phyloP scores from a whole-genome alignment of 2,113 vertebrate species.

The Heterotilapia buettikoferi region DNA sequence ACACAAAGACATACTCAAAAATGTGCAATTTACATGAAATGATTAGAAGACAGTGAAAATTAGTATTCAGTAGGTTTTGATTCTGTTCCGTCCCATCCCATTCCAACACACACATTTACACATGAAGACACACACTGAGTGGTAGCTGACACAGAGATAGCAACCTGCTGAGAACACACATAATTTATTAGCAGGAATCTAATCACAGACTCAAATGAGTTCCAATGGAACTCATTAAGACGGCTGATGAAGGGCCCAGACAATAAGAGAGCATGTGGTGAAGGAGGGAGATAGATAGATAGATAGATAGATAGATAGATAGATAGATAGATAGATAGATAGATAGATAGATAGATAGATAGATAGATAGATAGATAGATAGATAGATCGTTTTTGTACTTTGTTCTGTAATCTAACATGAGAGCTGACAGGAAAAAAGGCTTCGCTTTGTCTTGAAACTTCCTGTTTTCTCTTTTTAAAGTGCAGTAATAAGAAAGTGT shows the following conservation, averaged over 20 bases:
- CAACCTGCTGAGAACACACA: constrained; percentile 64
- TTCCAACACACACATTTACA: background rate
- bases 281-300: background rate
- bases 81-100: background rate
- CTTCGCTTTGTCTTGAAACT: constrained; percentile 14
- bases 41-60: background rate
- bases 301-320: background rate
- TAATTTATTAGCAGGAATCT: constrained; percentile 66
- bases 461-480: constrained; percentile 5
- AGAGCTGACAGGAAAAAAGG: background rate
- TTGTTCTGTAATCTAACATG: background rate
- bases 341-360: background rate
- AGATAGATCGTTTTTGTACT: too few species aligned
- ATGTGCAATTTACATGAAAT: background rate
- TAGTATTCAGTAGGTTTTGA: background rate
- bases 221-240: constrained; percentile 72
- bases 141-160: constrained; percentile 24
- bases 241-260: constrained; percentile 55
- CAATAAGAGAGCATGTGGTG: constrained; percentile 14
- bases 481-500: constrained; percentile 19
- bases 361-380: too few species aligned
- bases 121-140: background rate
- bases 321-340: background rate
- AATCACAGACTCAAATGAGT: constrained; percentile 65
- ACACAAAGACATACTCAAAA: background rate